Conservation (phyloP, 2,888 invertebrate species). For the Heliconius erato region DNA sequence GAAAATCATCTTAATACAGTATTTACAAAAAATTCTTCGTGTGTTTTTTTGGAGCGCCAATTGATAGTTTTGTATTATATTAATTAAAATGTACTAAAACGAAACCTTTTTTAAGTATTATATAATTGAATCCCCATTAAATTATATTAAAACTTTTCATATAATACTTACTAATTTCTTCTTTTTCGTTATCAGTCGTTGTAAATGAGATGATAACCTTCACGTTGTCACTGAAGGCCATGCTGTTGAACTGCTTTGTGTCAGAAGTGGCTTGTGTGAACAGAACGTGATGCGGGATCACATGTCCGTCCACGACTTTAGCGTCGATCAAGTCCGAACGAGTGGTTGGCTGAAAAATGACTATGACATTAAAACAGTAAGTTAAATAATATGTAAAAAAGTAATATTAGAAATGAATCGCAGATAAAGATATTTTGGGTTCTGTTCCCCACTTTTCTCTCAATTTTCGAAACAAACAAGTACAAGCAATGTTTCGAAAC, state of each 20-base stretch:
- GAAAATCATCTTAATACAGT: no score
- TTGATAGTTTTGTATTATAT: no score
- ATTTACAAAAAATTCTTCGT: no score
- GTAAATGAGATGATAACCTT: conserved; percentile 93
- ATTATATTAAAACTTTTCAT: no score
- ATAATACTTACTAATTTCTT: conserved; percentile 86
- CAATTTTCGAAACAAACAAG: no score
- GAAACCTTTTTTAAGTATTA: no score
- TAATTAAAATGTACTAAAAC: no score
- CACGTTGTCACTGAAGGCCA: conserved; percentile 93
- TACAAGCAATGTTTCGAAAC: no score
- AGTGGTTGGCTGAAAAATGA: conserved; percentile 85
- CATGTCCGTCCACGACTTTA: conserved; percentile 95
- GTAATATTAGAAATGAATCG: background rate
- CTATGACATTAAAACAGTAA: background rate
- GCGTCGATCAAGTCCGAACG: conserved; percentile 91
- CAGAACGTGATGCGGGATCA: conserved; percentile 94
- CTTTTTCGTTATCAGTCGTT: conserved; percentile 88
- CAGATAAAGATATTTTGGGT: no score
- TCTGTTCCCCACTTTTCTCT: no score
- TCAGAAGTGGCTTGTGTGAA: conserved; percentile 94
- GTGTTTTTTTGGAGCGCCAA: no score
- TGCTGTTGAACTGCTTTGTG: conserved; percentile 90
- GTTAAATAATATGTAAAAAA: background rate
- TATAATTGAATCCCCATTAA: no score